These are phyloP conservation scores for Xylocopa sonorina DNA, from an alignment of 1,140 invertebrate genomes.

Conservation along the genomic window DNA sequence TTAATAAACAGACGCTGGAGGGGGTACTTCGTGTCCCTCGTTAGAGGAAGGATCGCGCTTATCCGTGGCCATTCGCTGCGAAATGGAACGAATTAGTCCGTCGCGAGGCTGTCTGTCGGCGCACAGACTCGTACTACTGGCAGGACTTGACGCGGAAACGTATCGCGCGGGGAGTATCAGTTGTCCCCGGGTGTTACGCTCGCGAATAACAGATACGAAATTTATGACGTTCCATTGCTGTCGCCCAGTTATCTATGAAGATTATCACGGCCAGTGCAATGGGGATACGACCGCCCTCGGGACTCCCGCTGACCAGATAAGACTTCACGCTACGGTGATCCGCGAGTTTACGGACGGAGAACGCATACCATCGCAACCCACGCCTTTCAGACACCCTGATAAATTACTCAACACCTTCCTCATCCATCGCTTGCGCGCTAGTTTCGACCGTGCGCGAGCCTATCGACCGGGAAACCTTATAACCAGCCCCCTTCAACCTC, in stretches of 20 bases:
- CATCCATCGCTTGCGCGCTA: slow-evolving; percentile 53
- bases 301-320: slow-evolving; percentile 68
- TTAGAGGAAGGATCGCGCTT: not conserved
- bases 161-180: slow-evolving; percentile 24
- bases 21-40: too few relatives aligned
- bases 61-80: not conserved
- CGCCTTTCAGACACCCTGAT: slow-evolving; percentile 70
- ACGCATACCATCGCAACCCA: slow-evolving; percentile 56
- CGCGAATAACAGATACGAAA: slow-evolving; percentile 35
- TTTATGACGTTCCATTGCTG: slow-evolving; percentile 45
- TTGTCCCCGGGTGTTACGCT: not conserved
- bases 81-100: slow-evolving; percentile 1
- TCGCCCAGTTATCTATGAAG: slow-evolving; percentile 39
- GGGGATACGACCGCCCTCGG: slow-evolving; percentile 64
- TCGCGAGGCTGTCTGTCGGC: not conserved
- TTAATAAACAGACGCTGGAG: too few relatives aligned
- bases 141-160: not conserved
- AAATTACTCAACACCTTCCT: slow-evolving; percentile 73
- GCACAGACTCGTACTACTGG: not conserved
- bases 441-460: slow-evolving; percentile 38
- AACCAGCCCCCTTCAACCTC: slow-evolving; percentile 35
- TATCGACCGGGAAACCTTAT: slow-evolving; percentile 57
- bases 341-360: slow-evolving; percentile 52
- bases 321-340: slow-evolving; percentile 64
- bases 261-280: slow-evolving; percentile 37